phyloP scores from a whole-genome alignment of 2,888 invertebrate genomes.

The Ganaspis brasiliensis region DNA sequence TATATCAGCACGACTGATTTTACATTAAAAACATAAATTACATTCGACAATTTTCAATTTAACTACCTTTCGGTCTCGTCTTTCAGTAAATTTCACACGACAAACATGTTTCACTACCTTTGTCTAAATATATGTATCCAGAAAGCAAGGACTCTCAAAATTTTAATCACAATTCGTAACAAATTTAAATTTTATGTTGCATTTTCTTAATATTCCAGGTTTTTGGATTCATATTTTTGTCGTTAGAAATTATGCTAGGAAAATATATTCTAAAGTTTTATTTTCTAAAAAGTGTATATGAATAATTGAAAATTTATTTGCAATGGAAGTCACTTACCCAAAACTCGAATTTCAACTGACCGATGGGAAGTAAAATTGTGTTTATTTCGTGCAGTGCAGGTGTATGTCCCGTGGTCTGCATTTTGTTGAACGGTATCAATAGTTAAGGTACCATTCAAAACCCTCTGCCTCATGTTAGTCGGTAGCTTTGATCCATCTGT shows the following conservation, averaged over 20 bases:
- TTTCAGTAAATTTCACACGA: background rate
- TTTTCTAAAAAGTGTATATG: background rate
- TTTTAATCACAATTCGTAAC: no score
- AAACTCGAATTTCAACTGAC: slow-evolving; percentile 79
- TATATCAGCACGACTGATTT: background rate
- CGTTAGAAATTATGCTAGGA: no score
- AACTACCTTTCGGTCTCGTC: background rate
- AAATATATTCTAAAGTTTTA: no score
- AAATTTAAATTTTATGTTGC: no score
- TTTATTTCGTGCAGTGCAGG: slow-evolving; percentile 82
- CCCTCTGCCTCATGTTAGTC: slow-evolving; percentile 82
- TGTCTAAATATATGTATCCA: no score
- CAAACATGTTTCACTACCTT: background rate
- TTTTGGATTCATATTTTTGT: no score
- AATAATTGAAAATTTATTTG: background rate
- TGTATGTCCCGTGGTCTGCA: slow-evolving; percentile 82
- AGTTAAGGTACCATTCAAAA: slow-evolving; percentile 82
- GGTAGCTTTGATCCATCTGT: slow-evolving; percentile 82
- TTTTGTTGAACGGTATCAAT: slow-evolving; percentile 82
- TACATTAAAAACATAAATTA: no score
- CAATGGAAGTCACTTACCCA: slow-evolving; percentile 76
- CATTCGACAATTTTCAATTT: no score
- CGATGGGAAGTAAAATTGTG: slow-evolving; percentile 80
- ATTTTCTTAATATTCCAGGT: no score
- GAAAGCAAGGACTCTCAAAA: no score